Evolutionary conservation across 2,113 vertebrate species (phyloP), one percentile per base, ranked within the genome.

Genomic region (Tragelaphus strepsiceros): DNA sequence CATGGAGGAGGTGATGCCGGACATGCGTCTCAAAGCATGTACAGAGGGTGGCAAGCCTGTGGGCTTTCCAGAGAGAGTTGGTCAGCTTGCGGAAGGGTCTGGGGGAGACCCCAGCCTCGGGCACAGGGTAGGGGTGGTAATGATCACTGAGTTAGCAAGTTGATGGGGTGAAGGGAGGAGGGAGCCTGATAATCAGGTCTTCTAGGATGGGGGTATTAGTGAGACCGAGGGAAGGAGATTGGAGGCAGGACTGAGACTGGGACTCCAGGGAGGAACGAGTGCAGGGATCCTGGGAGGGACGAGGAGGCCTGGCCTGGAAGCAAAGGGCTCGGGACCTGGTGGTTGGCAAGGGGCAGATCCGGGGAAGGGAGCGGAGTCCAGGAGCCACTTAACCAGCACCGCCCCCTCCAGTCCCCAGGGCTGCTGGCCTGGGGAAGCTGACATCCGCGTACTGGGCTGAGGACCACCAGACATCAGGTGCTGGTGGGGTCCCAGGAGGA

Each of bases 391-490:
- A 19, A 19, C 32, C 62, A 5, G n/a, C 5, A 0, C 7, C 0
- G 0, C 46, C 54, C n/a, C 19, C 19, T 22, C 28, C 21, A 15
- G 35, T 24, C 16, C 28, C 11, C 2, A 2, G 78, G 58, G 9
- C 59, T 0, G 1, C n/a, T 5, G 87, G 35, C 74, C 46, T 49
- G 10, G 54, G 22, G 46, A 54, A 56, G 56, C 17, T 28, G 39
- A 39, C 0, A 0, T n/a, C 30, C 3, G 2, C 5, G 26, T 8
- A 46, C 28, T 2, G 15, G 26, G 83, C 13, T 0, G 0, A 67
- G 61, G 59, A 59, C 12, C 0, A 0, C n/a, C 14, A 15, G 58
- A 46, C 51, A 4, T 15, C 17, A 16, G 86, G 64, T 22, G 10
- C 71, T 62, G 62, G 6, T 0, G 13, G 26, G 35, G 28, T 64